A percentile compares a stretch with the other conserved stretches of the same genome.
Conservation (phyloP, 2,113 vertebrate species). For the Protobothrops mucrosquamatus region DNA sequence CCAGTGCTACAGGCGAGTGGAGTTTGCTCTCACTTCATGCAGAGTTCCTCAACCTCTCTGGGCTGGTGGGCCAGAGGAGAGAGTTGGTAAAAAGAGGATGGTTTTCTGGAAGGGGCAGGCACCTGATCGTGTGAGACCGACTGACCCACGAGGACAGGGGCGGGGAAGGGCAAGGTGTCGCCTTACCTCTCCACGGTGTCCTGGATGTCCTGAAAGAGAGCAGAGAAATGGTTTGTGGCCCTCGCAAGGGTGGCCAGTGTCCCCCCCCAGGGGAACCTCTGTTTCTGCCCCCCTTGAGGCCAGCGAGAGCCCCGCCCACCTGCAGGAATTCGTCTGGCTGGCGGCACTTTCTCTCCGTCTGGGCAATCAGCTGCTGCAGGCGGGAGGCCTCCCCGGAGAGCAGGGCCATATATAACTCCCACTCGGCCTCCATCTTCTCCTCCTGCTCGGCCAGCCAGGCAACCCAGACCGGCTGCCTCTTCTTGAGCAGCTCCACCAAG, state of each 20-base stretch:
- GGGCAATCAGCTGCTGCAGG: not conserved
- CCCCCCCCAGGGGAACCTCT: not conserved
- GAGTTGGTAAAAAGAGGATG: too few species aligned
- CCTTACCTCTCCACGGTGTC: not conserved
- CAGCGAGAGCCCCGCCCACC: not conserved
- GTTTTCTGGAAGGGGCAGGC: too few species aligned
- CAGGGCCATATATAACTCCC: not conserved
- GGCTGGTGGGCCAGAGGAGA: too few species aligned
- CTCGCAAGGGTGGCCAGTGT: not conserved
- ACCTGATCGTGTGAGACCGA: too few species aligned
- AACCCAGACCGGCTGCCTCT: not conserved
- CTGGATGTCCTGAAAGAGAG: not conserved
- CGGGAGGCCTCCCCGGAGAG: not conserved
- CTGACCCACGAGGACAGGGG: rapidly evolving
- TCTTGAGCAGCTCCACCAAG: not conserved
- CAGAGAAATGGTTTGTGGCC: not conserved
- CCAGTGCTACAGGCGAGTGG: too few species aligned
- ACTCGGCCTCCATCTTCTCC: not conserved
- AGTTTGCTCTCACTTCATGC: too few species aligned
- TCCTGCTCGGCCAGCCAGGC: not conserved
- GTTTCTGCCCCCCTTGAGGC: not conserved
- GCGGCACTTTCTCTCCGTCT: not conserved
- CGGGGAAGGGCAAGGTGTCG: rapidly evolving
- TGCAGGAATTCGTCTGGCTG: not conserved
- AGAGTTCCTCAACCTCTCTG: too few species aligned